These are phyloP conservation scores for Felis chaus DNA, from an alignment of 2,113 vertebrate genomes.

Conservation along the genomic window DNA sequence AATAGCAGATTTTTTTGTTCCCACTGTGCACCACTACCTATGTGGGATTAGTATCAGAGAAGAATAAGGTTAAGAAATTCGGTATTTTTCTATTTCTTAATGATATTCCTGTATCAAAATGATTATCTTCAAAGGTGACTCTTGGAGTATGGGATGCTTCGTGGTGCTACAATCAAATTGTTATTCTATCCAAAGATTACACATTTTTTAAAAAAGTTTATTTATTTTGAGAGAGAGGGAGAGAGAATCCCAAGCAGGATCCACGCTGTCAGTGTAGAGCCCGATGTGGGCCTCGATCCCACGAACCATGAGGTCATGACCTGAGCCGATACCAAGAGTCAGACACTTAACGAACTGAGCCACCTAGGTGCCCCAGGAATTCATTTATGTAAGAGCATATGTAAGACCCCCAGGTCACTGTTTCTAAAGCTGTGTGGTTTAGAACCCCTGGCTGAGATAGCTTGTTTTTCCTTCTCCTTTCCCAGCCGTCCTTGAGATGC, in stretches of 20 bases:
- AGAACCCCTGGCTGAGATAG: not conserved
- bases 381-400: not conserved
- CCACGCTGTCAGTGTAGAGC: not conserved
- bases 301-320: not conserved
- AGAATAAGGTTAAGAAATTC: not conserved
- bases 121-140: conserved; percentile 7
- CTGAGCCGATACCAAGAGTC: not conserved
- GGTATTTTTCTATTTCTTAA: conserved; percentile 16
- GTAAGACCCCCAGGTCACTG: not conserved
- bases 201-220: no score
- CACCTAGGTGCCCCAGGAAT: not conserved
- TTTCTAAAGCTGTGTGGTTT: not conserved
- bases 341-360: not conserved
- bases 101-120: not conserved
- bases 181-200: not conserved
- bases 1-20: not conserved
- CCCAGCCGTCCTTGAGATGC: not conserved
- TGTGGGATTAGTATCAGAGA: conserved; percentile 28
- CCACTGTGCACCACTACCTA: not conserved
- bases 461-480: not conserved
- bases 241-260: not conserved
- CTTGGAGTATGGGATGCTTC: not conserved
- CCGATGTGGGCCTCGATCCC: not conserved
- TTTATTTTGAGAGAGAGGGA: not conserved
- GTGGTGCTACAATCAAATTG: not conserved